Percentiles rank a stretch among this genome's conserved stretches.
These are phyloP conservation scores for Himantopus leucocephalus DNA, from an alignment of 2,113 vertebrate species.

Conservation along the genomic window DNA sequence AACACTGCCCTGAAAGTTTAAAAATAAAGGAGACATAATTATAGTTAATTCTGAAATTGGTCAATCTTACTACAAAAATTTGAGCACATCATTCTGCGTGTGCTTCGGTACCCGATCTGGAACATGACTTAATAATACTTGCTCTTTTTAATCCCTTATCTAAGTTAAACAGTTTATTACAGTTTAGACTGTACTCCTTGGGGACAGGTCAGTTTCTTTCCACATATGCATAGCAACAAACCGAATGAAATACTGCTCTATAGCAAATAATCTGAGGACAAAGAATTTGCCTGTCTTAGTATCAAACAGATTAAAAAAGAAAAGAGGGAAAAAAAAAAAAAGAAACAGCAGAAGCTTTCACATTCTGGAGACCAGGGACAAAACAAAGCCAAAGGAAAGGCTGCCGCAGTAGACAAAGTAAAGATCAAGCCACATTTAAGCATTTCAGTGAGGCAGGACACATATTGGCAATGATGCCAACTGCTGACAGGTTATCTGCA, in stretches of 20 bases:
- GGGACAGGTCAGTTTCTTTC: neutral
- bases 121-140: neutral
- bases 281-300: neutral
- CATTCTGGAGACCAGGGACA: neutral
- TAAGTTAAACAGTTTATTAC: neutral
- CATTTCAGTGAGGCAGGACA: neutral
- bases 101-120: neutral
- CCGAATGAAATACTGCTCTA: neutral
- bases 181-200: neutral
- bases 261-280: neutral
- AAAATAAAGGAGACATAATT: neutral
- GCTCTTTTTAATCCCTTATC: neutral
- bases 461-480: neutral
- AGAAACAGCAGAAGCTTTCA: neutral
- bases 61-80: neutral
- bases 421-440: neutral
- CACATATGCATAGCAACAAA: neutral
- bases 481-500: neutral
- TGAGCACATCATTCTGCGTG: neutral
- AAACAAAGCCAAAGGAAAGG: neutral
- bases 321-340: neutral
- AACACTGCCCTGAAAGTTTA: neutral
- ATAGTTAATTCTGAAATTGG: neutral
- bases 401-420: neutral
- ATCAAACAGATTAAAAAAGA: neutral